Evolutionary conservation across 23 tunicate genomes (phyloP).

Genomic region (Diplosoma virens): DNA sequence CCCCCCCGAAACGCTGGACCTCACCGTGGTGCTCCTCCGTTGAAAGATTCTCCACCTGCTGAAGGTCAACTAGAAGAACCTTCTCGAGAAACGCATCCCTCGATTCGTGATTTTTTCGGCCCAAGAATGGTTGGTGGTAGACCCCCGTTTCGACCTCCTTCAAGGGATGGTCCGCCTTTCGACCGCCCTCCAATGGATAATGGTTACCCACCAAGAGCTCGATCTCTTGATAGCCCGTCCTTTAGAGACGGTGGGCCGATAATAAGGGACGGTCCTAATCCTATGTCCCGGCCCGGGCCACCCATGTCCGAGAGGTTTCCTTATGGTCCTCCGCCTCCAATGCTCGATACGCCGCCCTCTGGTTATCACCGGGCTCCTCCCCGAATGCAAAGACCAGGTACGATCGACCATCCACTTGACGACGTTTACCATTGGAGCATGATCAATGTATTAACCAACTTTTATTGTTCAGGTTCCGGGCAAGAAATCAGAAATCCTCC

Average conservation of each 20-base stretch:
- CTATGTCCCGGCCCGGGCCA: not conserved
- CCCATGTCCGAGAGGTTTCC: constrained; percentile 9
- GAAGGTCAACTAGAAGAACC: not conserved
- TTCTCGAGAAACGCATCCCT: constrained; percentile 1
- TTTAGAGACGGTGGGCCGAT: not conserved
- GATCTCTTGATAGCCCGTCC: not conserved
- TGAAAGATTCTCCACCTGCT: not conserved
- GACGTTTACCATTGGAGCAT: too few relatives aligned
- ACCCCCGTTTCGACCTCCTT: constrained; percentile 12
- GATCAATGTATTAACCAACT: too few relatives aligned
- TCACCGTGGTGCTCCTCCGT: not conserved
- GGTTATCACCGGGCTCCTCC: not conserved
- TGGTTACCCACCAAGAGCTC: not conserved
- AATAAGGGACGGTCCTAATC: constrained; percentile 20
- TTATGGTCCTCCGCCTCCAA: constrained; percentile 46
- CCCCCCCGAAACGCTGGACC: not conserved
- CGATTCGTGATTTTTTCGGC: not conserved
- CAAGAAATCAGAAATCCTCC: too few relatives aligned
- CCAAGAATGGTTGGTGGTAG: not conserved
- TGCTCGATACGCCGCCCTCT: not conserved
- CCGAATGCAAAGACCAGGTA: not conserved
- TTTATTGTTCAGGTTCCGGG: too few relatives aligned
- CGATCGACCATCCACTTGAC: not conserved
- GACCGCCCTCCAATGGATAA: too few relatives aligned
- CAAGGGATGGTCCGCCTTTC: not conserved